Base-by-base conservation (phyloP, 1,140 invertebrate species). In the Homalodisca vitripennis region DNA sequence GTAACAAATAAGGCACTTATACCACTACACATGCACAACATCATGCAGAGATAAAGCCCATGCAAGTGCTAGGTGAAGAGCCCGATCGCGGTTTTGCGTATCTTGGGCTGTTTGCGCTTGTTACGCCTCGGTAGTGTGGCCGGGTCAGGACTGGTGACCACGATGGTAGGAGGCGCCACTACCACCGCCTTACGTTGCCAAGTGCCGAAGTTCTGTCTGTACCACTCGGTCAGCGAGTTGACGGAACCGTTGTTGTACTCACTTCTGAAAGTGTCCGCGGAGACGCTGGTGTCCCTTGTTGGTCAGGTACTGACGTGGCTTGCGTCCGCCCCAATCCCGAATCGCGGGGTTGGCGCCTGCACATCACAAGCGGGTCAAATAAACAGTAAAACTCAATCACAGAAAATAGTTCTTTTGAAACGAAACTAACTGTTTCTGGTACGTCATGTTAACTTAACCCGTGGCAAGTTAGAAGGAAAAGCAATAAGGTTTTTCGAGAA, bases 271-370 rank as follows among this genome's bases (percentile, higher is more conserved):
- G 89, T 89, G 73, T 90, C 88, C 31, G 84, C 86, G 74, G 84
- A 91, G 47, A 89, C 79, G 13, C 82, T 82, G 70, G 87, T 87
- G 75, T 89, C 85, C n/a, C 74, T 90, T 83, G 72, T 82, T 82
- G 1, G 81, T 80, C 70, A 84, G 75, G 77, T 94, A 98, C 74
- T 97, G 93, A 65, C 90, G 84, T 0, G 95, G 87, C 75, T 94
- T 95, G 75, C 91, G 92, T 0, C 96, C 96, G 69, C 92, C 94
- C 85, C 92, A 94, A 79, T 98, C 96, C 65, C 94, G 84, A 1
- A 97, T 82, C 74, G 94, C 92, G 48, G 89, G 84, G 82, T 98
- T 92, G 34, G 94, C 95, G 76, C 91, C 95, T 97, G n/a, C n/a
- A n/a, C n/a, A n/a, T n/a, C n/a, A n/a, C n/a, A n/a, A n/a, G n/a